A percentile compares a stretch with the other conserved stretches of the same genome.
These are phyloP conservation scores for Epinotia ramella DNA, from an alignment of 2,888 invertebrate species.

Conservation along the genomic window DNA sequence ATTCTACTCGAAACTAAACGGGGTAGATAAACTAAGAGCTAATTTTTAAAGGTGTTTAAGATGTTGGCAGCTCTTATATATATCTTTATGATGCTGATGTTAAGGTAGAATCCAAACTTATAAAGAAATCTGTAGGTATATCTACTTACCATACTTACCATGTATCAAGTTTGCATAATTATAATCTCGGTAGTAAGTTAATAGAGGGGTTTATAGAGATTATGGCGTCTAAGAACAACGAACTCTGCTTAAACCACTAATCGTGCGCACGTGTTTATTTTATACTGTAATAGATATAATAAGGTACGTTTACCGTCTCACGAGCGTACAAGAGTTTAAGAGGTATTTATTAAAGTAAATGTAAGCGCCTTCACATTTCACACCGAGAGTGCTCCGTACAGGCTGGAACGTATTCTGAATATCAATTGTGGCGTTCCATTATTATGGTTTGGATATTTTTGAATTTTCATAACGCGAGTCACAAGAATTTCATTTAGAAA, in stretches of 20 bases:
- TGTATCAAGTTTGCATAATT: neutral
- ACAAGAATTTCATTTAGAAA: conserved; percentile 16
- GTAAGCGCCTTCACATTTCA: conserved; percentile 37
- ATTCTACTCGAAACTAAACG: too few species aligned
- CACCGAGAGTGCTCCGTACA: conserved; percentile 30
- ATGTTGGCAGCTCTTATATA: too few species aligned
- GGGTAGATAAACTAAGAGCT: too few species aligned
- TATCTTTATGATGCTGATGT: neutral
- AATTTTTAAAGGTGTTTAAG: too few species aligned
- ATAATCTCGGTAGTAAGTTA: neutral
- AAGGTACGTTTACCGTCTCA: conserved; percentile 14
- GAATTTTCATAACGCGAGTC: conserved; percentile 19
- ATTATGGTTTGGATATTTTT: conserved; percentile 30
- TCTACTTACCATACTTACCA: too few species aligned
- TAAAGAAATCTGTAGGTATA: neutral
- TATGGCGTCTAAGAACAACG: neutral
- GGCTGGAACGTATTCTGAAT: conserved; percentile 39
- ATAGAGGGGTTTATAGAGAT: neutral
- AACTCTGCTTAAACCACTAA: neutral
- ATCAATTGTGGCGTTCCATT: conserved; percentile 41
- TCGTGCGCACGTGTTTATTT: neutral
- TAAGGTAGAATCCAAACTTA: neutral
- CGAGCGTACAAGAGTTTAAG: conserved; percentile 34
- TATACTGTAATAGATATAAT: conserved; percentile 1
- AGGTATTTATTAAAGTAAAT: conserved; percentile 43